Conservation (phyloP, 2,113 vertebrate genomes). For the Nycticebus coucang region DNA sequence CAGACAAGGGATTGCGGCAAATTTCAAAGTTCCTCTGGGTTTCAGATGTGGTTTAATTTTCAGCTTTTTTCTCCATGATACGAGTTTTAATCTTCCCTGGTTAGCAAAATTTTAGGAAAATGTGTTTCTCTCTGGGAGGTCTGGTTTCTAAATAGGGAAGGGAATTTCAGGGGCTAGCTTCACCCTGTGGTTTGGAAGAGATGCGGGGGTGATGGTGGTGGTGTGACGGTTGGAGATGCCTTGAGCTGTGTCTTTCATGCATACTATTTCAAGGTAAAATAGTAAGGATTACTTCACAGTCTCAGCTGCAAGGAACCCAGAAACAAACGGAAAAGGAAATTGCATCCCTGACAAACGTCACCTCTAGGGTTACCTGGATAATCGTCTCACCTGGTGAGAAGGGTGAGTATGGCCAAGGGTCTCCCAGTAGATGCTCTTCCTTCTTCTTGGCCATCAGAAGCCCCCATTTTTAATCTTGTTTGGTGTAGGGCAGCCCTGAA, state of each 20-base stretch:
- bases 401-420: accelerated
- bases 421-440: accelerated
- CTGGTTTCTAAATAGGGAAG: background rate
- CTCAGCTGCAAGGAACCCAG: background rate
- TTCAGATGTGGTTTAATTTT: background rate
- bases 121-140: background rate
- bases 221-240: background rate
- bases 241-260: background rate
- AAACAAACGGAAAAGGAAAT: background rate
- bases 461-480: background rate
- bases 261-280: background rate
- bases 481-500: accelerated
- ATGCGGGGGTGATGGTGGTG: too few relatives aligned
- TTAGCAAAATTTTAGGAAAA: background rate
- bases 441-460: background rate
- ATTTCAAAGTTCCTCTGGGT: background rate
- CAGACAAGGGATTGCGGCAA: background rate
- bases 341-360: accelerated
- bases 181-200: background rate
- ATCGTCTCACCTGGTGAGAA: background rate
- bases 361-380: too few relatives aligned
- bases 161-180: background rate
- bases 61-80: background rate
- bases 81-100: background rate
- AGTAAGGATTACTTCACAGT: background rate